Evolutionary conservation across 2,113 vertebrate species (phyloP), one percentile per base, ranked within the genome.

Genomic region (Alexandromys fortis): DNA sequence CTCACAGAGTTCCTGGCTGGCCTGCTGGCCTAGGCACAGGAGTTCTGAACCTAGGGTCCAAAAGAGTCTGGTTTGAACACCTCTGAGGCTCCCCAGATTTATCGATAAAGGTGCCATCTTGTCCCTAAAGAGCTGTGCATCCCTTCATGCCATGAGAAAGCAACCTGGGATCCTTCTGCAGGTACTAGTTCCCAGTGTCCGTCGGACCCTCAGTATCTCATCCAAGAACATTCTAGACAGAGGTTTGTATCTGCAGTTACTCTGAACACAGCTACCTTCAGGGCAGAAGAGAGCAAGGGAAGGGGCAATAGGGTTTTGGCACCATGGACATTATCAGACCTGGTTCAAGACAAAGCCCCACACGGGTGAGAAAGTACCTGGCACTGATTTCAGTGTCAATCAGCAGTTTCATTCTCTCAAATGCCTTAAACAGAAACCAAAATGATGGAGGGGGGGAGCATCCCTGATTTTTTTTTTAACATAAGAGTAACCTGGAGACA

Each of bases 21-120:
- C 6, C 7, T 5, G 10, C 0, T 63, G 49, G 2, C n/a, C 8
- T 55, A 22, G 58, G 58, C 58, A 21, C 58, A 58, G 58, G 58
- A 58, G 19, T 58, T 19, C 55, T 58, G 19, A 58, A 58, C 17
- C 55, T 58, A 8, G 58, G 24, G 21, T 35, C 63, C 17, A 7
- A 55, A 47, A 63, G 4, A 3, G 3, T 3, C 19, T 38, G 19
- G 13, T 19, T 65, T 75, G 8, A 4, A 17, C 0, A 0, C 0
- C 21, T 17, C 26, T 28, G 1, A 75, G 49, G 12, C n/a, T 61
- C 7, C 9, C n/a, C 33, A 47, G 61, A 17, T 13, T 17, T 58
- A 35, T n/a, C 0, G 1, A 14, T 26, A 5, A 35, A 3, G 22
- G 4, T 14, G n/a, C 42, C 75, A 22, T 45, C 30, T 26, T n/a